Percentiles rank a stretch among this genome's conserved stretches.
Conservation (phyloP, 2,113 vertebrate genomes). For the Pomatostomus ruficeps region DNA sequence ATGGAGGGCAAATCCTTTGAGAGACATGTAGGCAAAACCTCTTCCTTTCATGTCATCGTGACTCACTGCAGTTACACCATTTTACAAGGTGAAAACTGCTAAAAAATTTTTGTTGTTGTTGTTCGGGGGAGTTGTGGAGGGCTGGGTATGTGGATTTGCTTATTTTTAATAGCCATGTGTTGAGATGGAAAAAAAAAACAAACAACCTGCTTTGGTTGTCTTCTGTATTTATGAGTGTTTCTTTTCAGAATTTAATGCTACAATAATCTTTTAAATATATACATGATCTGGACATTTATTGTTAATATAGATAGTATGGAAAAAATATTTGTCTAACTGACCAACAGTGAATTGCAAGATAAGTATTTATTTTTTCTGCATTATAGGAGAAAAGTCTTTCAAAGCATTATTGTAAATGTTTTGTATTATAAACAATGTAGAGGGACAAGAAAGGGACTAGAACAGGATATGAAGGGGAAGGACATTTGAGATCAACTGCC, state of each 20-base stretch:
- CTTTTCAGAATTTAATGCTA: not conserved
- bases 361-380: not conserved
- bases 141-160: accelerated
- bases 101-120: not conserved
- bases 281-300: not conserved
- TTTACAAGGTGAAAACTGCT: not conserved
- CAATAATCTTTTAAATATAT: not conserved
- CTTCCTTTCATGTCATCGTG: not conserved
- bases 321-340: not conserved
- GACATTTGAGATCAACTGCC: not conserved
- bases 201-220: accelerated
- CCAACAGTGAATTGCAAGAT: not conserved
- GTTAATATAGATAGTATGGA: not conserved
- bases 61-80: not conserved
- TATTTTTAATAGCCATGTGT: not conserved
- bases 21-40: not conserved
- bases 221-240: not conserved
- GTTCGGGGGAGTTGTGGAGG: not conserved
- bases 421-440: not conserved
- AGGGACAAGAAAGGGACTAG: not conserved
- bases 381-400: not conserved
- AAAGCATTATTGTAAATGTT: not conserved
- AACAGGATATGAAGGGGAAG: not conserved
- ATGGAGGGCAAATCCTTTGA: not conserved
- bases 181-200: not conserved